These are phyloP conservation scores for Megalurothrips usitatus DNA, from an alignment of 2,888 invertebrate genomes.

Conservation along the genomic window DNA sequence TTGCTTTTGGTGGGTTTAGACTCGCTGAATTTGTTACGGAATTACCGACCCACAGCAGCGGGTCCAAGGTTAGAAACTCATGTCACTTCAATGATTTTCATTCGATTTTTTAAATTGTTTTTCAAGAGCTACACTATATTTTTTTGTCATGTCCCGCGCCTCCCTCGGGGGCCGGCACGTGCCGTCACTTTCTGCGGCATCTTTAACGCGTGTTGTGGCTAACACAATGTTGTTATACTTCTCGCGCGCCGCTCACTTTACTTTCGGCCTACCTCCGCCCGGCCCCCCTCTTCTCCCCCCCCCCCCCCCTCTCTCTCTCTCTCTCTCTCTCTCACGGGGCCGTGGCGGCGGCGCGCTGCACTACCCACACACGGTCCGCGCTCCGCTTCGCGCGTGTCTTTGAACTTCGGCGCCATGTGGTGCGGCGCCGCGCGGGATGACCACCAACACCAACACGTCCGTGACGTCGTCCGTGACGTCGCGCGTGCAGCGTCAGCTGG, in stretches of 20 bases:
- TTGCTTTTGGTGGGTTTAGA: too few species aligned
- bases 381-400: slow-evolving; percentile 1
- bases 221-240: slow-evolving; percentile 7
- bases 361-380: neutral
- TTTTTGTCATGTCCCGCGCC: too few species aligned
- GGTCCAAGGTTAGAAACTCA: too few species aligned
- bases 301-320: slow-evolving; percentile 30
- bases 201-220: slow-evolving; percentile 33
- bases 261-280: slow-evolving; percentile 38
- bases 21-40: too few species aligned
- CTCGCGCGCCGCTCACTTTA: slow-evolving; percentile 29
- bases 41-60: too few species aligned
- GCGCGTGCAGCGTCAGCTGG: slow-evolving; percentile 9
- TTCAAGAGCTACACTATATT: too few species aligned
- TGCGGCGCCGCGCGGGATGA: slow-evolving; percentile 2
- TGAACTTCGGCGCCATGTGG: neutral
- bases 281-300: slow-evolving; percentile 34
- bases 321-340: slow-evolving; percentile 31
- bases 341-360: neutral
- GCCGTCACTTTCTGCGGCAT: too few species aligned
- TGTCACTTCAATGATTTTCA: too few species aligned
- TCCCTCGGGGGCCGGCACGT: too few species aligned
- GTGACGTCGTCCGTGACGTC: slow-evolving; percentile 13
- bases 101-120: too few species aligned
- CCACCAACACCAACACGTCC: too few species aligned